Conservation (phyloP, 2,888 invertebrate species). For the Theodoxus fluviatilis region DNA sequence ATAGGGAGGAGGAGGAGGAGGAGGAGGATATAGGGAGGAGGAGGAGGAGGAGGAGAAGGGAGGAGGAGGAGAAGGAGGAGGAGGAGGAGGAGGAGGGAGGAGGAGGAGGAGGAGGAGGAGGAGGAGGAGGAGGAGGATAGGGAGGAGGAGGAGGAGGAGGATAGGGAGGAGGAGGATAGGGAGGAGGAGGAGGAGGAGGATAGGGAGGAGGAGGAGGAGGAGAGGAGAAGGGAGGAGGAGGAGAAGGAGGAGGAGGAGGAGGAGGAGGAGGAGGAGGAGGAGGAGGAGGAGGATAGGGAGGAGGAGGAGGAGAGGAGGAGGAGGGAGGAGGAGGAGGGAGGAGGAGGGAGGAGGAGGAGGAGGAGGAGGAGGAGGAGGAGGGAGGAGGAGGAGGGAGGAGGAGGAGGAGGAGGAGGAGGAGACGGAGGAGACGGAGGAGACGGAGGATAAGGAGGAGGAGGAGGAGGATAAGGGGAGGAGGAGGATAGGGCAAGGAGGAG, state of each 20-base stretch:
- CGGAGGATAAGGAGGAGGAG: neutral
- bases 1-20: no score
- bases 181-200: neutral
- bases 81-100: neutral
- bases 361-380: no score
- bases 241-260: neutral
- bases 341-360: constrained; percentile 17
- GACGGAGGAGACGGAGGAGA: neutral
- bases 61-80: neutral
- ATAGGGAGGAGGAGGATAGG: neutral
- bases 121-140: neutral
- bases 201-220: constrained; percentile 15
- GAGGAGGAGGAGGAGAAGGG: neutral
- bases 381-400: neutral
- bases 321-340: constrained; percentile 12
- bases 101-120: neutral
- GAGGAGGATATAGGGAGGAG: no score
- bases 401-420: neutral
- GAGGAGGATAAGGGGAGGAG: neutral
- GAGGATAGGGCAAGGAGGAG: neutral
- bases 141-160: neutral
- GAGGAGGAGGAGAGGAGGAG: constrained; percentile 21
- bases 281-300: constrained; percentile 33
- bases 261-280: constrained; percentile 27
- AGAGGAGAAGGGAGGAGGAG: neutral